Evolutionary conservation across 2,888 invertebrate genomes (phyloP), one percentile per base, ranked within the genome.

Genomic region (Altica lythri): DNA sequence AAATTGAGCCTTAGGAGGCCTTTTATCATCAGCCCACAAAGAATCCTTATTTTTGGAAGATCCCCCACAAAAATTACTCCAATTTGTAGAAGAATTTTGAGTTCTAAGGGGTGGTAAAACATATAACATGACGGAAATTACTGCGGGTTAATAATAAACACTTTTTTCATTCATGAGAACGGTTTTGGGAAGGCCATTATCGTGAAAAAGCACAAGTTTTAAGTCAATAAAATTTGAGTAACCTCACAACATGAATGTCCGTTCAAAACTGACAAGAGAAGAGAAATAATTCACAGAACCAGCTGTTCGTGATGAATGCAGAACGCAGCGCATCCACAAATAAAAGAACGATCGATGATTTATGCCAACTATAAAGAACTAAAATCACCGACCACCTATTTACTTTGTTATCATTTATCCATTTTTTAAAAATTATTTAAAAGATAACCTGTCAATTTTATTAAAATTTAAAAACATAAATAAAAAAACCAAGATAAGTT

Each of bases 71-170:
- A 80, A 77, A 63, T 77, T 78, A 62, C 76, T 75, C 80, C 79
- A 79, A 9, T 78, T 77, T 6, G 78, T 77, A 45, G 79, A 78
- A 53, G 79, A 78, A 59, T 76, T 77, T 44, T 77, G 77, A 34
- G 75, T 75, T 62, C 78, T 74, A 44, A 79, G 77, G 34, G 80
- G 80, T 57, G 80, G 80, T 63, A 79, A 67, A 63, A 80, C 75
- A 69, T 79, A 80, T 69, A 80, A 73, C 78, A 80, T 77, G 46
- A 48, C 38, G 42, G 10, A 40, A 42, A 12, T n/a, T 37, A 50
- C 35, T 44, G 12, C 19, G 34, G 13, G 9, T 18, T 18, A 9
- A 4, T 18, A n/a, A 17, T 16, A 44, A 30, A 12, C 10, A 17
- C 29, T 44, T 30, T 30, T 10, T 30, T 30, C 30, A 45, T 34